phyloP scores from a whole-genome alignment of 2,113 vertebrate species.

The Pandion haliaetus region DNA sequence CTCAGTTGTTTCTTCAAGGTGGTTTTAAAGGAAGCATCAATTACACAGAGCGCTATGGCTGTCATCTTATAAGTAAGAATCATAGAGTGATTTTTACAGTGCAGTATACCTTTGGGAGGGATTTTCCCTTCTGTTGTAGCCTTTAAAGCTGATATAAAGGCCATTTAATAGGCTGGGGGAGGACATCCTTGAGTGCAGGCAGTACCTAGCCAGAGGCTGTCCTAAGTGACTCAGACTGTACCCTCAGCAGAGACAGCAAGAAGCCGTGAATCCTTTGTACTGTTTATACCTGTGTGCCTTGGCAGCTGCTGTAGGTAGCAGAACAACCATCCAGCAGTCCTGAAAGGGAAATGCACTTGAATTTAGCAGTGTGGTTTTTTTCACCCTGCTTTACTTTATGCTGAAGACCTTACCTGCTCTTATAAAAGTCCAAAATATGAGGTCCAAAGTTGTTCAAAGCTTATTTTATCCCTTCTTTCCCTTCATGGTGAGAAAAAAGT shows the following conservation, averaged over 20 bases:
- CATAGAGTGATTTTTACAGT: conserved; percentile 29
- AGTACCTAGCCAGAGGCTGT: not conserved
- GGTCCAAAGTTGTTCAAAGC: not conserved
- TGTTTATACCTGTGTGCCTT: not conserved
- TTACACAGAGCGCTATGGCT: not conserved
- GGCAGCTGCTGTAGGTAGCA: not conserved
- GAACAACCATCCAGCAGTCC: not conserved
- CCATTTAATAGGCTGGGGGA: not conserved
- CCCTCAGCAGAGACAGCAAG: not conserved
- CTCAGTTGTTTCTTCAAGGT: not conserved
- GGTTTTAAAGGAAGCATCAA: conserved; percentile 23
- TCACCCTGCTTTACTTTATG: not conserved
- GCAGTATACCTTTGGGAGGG: not conserved
- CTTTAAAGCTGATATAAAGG: not conserved
- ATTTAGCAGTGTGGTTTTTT: not conserved
- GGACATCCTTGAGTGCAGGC: not conserved
- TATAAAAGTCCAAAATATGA: not conserved
- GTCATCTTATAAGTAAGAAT: not conserved
- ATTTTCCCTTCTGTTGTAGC: not conserved
- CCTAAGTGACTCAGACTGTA: not conserved
- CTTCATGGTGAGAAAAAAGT: not conserved
- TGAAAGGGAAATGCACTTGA: not conserved
- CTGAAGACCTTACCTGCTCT: not conserved
- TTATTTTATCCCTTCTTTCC: not conserved
- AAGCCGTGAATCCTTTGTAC: not conserved